Evolutionary conservation across 2,888 invertebrate species (phyloP).

Genomic region (Phalera bucephala): DNA sequence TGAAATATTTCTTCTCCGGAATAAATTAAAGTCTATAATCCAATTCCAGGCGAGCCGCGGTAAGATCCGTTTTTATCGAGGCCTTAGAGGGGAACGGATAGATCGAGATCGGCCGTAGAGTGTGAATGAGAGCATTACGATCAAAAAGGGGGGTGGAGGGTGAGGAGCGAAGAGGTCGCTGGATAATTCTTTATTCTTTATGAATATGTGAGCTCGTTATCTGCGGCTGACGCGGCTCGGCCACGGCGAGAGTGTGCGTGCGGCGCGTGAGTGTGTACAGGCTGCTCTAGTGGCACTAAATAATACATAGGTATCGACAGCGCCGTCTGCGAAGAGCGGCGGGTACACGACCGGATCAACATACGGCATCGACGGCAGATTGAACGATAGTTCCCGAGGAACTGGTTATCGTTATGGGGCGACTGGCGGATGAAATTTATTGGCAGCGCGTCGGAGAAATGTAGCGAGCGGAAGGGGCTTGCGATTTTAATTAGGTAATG

Average conservation of each 20-base stretch:
- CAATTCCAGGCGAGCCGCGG: constrained; percentile 55
- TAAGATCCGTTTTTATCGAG: constrained; percentile 62
- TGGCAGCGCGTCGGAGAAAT: constrained; percentile 82
- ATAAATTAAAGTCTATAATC: constrained; percentile 82
- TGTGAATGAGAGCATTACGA: constrained; percentile 81
- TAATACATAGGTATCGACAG: constrained; percentile 81
- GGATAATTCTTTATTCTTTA: constrained; percentile 83
- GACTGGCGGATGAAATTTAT: constrained; percentile 83
- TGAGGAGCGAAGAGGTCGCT: constrained; percentile 62
- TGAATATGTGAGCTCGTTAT: constrained; percentile 83
- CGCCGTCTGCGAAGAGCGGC: constrained; percentile 76
- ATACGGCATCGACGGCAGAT: constrained; percentile 82
- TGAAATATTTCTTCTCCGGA: constrained; percentile 80
- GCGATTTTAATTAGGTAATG: constrained; percentile 84
- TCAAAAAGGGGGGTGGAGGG: constrained; percentile 53
- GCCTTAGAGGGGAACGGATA: constrained; percentile 76
- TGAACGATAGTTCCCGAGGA: constrained; percentile 83
- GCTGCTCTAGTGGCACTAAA: constrained; percentile 70
- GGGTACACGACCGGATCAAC: constrained; percentile 83
- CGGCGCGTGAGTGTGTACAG: constrained; percentile 47
- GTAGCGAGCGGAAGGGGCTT: constrained; percentile 82
- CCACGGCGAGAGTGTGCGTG: constrained; percentile 53
- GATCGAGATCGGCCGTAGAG: constrained; percentile 76
- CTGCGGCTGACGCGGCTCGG: constrained; percentile 68
- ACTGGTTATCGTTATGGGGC: constrained; percentile 83